These are phyloP conservation scores for Brachypalpus laphriformis DNA, from an alignment of 2,888 invertebrate species.

Conservation along the genomic window DNA sequence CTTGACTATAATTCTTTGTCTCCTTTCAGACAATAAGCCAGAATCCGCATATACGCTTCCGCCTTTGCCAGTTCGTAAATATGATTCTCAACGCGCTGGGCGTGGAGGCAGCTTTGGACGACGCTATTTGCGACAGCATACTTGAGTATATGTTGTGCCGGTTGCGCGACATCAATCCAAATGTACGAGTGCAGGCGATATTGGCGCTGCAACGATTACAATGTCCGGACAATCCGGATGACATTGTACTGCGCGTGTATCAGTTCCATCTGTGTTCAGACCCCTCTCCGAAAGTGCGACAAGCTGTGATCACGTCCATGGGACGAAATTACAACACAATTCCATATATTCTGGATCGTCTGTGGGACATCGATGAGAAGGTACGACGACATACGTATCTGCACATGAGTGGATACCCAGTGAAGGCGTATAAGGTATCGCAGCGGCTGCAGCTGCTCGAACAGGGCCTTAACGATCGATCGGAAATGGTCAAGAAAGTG, in stretches of 20 bases:
- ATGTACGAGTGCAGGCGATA: slow-evolving; percentile 91
- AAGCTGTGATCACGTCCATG: slow-evolving; percentile 88
- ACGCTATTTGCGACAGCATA: slow-evolving; percentile 89
- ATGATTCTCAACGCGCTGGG: slow-evolving; percentile 89
- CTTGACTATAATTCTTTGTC: not conserved
- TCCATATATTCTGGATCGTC: slow-evolving; percentile 87
- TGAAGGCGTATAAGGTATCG: slow-evolving; percentile 85
- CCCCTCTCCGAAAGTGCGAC: slow-evolving; percentile 89
- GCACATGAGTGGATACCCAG: slow-evolving; percentile 83
- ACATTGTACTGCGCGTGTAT: slow-evolving; percentile 89
- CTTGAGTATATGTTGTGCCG: slow-evolving; percentile 87
- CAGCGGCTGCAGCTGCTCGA: slow-evolving; percentile 86
- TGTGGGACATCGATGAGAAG: slow-evolving; percentile 90
- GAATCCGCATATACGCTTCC: slow-evolving; percentile 86
- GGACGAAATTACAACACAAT: slow-evolving; percentile 89
- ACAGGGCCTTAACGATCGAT: slow-evolving; percentile 86
- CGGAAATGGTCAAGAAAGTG: slow-evolving; percentile 83
- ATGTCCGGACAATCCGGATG: slow-evolving; percentile 89
- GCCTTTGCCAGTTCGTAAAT: slow-evolving; percentile 91
- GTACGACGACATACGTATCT: slow-evolving; percentile 85
- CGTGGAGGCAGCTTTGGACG: slow-evolving; percentile 90
- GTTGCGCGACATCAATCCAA: slow-evolving; percentile 88
- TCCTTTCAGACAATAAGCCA: slow-evolving; percentile 82
- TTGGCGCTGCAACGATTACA: slow-evolving; percentile 91
- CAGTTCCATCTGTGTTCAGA: slow-evolving; percentile 89